A percentile compares a stretch with the other conserved stretches of the same genome.
phyloP scores from a whole-genome alignment of 1,140 invertebrate genomes.

The Temnothorax curvispinosus region DNA sequence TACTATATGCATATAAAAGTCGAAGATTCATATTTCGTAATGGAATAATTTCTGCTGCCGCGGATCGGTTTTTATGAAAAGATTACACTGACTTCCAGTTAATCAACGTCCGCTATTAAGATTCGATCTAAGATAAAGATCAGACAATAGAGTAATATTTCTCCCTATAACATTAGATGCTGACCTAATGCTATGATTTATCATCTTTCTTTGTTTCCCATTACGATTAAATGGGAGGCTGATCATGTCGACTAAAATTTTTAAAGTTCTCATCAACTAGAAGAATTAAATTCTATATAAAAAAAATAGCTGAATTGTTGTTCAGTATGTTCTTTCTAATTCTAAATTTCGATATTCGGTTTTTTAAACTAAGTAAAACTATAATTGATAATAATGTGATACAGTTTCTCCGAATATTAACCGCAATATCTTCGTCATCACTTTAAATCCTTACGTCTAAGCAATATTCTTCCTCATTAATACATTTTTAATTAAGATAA shows the following conservation, averaged over 20 bases:
- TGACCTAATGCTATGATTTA: slow-evolving; percentile 16
- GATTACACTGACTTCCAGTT: slow-evolving; percentile 9
- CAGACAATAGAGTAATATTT: slow-evolving; percentile 43
- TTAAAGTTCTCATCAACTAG: not conserved
- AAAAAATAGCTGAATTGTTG: not conserved
- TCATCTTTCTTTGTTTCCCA: slow-evolving; percentile 8
- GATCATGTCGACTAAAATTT: not conserved
- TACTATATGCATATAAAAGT: slow-evolving; percentile 30
- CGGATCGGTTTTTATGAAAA: slow-evolving; percentile 1
- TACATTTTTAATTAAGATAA: not conserved
- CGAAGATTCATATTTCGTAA: slow-evolving; percentile 34
- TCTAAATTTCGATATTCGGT: not conserved
- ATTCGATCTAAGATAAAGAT: slow-evolving; percentile 37
- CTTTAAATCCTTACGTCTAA: not conserved
- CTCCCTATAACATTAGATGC: slow-evolving; percentile 19
- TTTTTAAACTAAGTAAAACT: not conserved
- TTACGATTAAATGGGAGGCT: not conserved
- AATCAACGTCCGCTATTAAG: slow-evolving; percentile 17
- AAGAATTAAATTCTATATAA: not conserved
- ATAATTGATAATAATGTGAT: not conserved
- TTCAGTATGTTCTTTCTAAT: slow-evolving; percentile 1
- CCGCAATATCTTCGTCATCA: not conserved
- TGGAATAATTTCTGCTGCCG: slow-evolving; percentile 6
- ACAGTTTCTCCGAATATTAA: not conserved
- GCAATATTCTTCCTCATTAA: not conserved